Conservation (phyloP, 1,140 invertebrate genomes). For the Dreissena rostriformis region DNA sequence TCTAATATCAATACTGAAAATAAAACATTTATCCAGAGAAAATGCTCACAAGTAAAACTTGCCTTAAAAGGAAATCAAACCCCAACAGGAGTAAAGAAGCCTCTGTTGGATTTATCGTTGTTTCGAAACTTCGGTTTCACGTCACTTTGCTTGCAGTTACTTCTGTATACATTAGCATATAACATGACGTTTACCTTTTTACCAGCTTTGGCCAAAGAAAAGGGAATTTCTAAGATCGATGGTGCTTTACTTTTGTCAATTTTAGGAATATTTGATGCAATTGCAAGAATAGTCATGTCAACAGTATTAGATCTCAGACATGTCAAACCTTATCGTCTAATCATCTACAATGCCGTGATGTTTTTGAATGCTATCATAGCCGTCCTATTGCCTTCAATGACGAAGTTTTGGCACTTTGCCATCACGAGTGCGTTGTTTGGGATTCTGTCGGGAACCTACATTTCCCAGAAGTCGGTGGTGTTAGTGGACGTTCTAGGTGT, state of each 20-base stretch:
- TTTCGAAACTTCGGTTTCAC: constrained; percentile 70
- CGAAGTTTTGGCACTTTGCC: constrained; percentile 58
- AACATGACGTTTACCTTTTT: constrained; percentile 72
- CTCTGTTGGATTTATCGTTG: constrained; percentile 64
- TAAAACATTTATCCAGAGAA: constrained; percentile 13
- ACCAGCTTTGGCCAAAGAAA: constrained; percentile 66
- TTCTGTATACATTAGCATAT: constrained; percentile 68
- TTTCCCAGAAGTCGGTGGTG: constrained; percentile 95
- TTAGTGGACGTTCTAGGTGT: constrained; percentile 95
- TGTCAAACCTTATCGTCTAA: constrained; percentile 63
- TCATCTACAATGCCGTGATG: constrained; percentile 70
- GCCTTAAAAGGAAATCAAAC: constrained; percentile 6
- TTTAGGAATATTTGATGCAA: constrained; percentile 65
- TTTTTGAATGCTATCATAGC: constrained; percentile 62
- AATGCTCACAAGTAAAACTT: constrained; percentile 10
- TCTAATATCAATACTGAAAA: constrained; percentile 20
- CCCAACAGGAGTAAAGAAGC: constrained; percentile 15
- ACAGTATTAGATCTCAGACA: constrained; percentile 63
- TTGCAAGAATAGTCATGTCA: constrained; percentile 65
- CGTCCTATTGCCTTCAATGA: constrained; percentile 61
- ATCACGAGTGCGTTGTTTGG: constrained; percentile 68
- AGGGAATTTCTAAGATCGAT: constrained; percentile 61
- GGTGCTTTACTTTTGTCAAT: constrained; percentile 67
- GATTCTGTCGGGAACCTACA: constrained; percentile 80
- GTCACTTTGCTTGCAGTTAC: constrained; percentile 68